Evolutionary conservation across 1,140 invertebrate species (phyloP), one percentile per base, ranked within the genome.

Genomic region (Leptinotarsa defecta): DNA sequence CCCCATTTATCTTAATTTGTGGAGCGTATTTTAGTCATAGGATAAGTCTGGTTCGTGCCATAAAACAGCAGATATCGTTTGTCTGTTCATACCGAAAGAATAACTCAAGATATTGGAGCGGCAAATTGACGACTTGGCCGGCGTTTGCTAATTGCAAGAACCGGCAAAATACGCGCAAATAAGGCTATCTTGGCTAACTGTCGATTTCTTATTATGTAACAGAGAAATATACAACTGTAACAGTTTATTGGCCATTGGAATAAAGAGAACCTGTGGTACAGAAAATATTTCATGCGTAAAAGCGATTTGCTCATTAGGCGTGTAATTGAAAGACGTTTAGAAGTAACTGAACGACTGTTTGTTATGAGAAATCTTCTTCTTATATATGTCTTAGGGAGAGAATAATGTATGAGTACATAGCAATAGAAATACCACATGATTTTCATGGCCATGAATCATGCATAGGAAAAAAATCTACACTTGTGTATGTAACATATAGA

Each of bases 1-100:
- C 13, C 64, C 22, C 73, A 74, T 74, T 74, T 68, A 68, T 74
- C 73, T 74, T 74, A 74, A 74, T 74, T 74, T 67, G 73, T 68
- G 15, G 43, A 43, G 73, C 73, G 63, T 74, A 74, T 74, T 74
- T 74, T 74, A 74, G 71, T 64, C 63, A 64, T 64, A 64, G 63
- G 71, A 57, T 57, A 57, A 57, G 34, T 48, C 24, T 43, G 19
- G 73, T 20, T 19, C 17, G 52, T 19, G 52, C 65, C 73, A 64
- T 74, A 74, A 74, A 74, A 13, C n/a, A 68, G 43, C 63, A 71
- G 74, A 71, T 71, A 75, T 75, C 74, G 74, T 75, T 75, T 75
- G 68, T 71, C 52, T 34, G 52, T 71, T 48, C 24, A 22, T 48
- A 52, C 68, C 69, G 74, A 15, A 48, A 22, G 20, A 24, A 70